Base-by-base conservation (phyloP, 2,113 vertebrate genomes). In the Cercopithecus mona region DNA sequence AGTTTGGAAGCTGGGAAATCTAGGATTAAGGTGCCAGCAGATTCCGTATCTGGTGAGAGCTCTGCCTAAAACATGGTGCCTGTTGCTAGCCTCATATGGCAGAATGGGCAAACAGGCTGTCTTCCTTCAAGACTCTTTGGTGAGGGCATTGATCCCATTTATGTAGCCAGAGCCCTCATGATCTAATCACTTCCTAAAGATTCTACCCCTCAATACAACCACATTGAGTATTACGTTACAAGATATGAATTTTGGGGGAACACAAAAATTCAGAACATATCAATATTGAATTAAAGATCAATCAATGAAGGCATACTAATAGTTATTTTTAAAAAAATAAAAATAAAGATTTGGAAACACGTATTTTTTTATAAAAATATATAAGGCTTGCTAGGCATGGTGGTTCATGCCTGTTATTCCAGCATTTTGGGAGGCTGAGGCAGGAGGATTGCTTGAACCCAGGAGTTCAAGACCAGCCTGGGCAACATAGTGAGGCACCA, bases 231-330 rank as follows among this genome's bases (percentile, higher is more conserved):
- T 59, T 72, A 59, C 8, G 20, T 38, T 38, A 10, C 16, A 88
- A 81, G 43, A 59, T 17, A 88, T 7, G 4, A 81, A 70, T 30
- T 88, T 32, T 80, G 17, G 55, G 38, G 48, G 3, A 17, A 48
- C 20, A 20, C 30, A 18, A 11, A 27, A 7, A 70, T 38, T 87
- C 45, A 70, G 32, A 72, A 6, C 22, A 38, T 38, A n/a, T 16
- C 22, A 18, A 92, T 73, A 85, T n/a, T 92, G 35, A 89, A 92
- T 85, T 85, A 78, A 17, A 84, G 86, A 64, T 90, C 9, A 87
- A 23, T 68, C 30, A 23, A 52, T 22, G 45, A 50, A 25, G 84
- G 17, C 38, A 32, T 48, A 23, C 8, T 30, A 43, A 52, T 52
- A 35, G n/a, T 66, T 73, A 79, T 32, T 81, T 55, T 79, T 75